Evolutionary conservation across 2,113 vertebrate genomes (phyloP), one percentile per base, ranked within the genome.

Genomic region (Stegastes partitus): DNA sequence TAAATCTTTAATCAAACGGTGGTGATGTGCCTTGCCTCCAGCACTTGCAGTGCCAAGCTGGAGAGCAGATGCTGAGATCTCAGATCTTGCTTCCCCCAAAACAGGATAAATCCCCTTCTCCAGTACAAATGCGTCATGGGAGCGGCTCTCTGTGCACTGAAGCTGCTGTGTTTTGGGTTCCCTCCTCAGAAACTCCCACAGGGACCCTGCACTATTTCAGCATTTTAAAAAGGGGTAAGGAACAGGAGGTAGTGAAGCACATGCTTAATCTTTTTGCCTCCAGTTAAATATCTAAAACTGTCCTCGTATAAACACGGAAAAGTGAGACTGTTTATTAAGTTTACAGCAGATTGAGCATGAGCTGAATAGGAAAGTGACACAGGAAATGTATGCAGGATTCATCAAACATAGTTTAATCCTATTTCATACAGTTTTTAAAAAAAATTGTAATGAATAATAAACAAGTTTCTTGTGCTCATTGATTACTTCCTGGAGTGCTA

Each of bases 1-100:
- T 94, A 93, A 93, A 94, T 93, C 90, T 93, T 93, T 93, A 93
- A 94, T 93, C 91, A 93, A 91, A 92, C 75, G 74, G 53, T 53
- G 78, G 80, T 91, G 90, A 91, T 92, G 90, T 84, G 83, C 87
- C 68, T 89, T 84, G 89, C 92, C 91, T 92, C 88, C 76, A 93
- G 92, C 86, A 75, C 87, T 93, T 83, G 68, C 70, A 75, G 77
- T 81, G 79, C 87, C 71, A 79, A 82, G 86, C 83, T 84, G 82
- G 81, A 90, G 79, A 87, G 86, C 89, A 87, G 91, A 92, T 92
- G 91, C 91, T 89, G 83, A 89, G 87, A 93, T 90, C 89, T 91
- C 83, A 86, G 84, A 91, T 90, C 87, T 91, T 63, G 63, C 77
- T 79, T 86, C 79, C 79, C 83, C 68, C 78, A 82, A 90, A 89